phyloP scores from a whole-genome alignment of 1,140 invertebrate genomes.

The Aphaenogaster floridana region DNA sequence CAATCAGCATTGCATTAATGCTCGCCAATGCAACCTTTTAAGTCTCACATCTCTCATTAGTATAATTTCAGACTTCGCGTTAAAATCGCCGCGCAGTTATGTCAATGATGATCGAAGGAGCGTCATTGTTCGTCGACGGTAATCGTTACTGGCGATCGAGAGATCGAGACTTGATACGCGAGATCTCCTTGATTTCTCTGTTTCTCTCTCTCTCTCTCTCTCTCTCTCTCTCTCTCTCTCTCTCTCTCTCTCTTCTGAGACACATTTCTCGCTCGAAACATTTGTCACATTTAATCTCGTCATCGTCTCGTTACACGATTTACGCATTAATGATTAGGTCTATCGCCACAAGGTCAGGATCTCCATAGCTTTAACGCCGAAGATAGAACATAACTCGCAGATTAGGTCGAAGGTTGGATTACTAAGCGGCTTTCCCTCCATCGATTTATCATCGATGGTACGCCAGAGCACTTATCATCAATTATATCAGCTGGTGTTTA shows the following conservation, averaged over 20 bases:
- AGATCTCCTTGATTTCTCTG: slow-evolving; percentile 38
- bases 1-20: slow-evolving; percentile 54
- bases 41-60: slow-evolving; percentile 49
- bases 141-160: slow-evolving; percentile 4
- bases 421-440: slow-evolving; percentile 63
- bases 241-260: not conserved
- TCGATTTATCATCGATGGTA: slow-evolving; percentile 52
- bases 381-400: slow-evolving; percentile 45
- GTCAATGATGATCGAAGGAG: not conserved
- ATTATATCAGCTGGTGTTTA: slow-evolving; percentile 52
- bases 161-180: slow-evolving; percentile 11
- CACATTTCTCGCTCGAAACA: not conserved
- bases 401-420: slow-evolving; percentile 47
- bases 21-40: slow-evolving; percentile 40
- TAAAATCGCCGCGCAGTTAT: slow-evolving; percentile 19
- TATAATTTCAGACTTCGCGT: slow-evolving; percentile 48
- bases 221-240: not conserved
- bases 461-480: slow-evolving; percentile 54
- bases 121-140: slow-evolving; percentile 23
- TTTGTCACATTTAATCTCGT: slow-evolving; percentile 34
- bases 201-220: not conserved
- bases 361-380: not conserved
- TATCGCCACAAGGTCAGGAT: slow-evolving; percentile 43
- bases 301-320: slow-evolving; percentile 28
- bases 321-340: slow-evolving; percentile 32